phyloP scores from a whole-genome alignment of 1,140 invertebrate genomes.

The Leptopilina boulardi region DNA sequence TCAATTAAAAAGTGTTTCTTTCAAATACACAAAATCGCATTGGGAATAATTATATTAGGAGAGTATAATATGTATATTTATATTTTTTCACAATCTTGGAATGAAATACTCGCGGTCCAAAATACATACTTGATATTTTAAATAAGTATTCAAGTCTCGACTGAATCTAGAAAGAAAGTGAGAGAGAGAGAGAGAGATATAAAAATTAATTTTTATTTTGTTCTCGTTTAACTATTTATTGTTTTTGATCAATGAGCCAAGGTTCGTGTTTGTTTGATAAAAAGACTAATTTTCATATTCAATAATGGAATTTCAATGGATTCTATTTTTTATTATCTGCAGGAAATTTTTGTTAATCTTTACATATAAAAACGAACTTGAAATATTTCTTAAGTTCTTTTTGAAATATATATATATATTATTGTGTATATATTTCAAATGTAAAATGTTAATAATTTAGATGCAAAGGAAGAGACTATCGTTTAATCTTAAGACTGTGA shows the following conservation, averaged over 20 bases:
- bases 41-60: constrained; percentile 27
- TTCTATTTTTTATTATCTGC: too few species aligned
- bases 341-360: too few species aligned
- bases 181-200: too few species aligned
- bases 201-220: not conserved
- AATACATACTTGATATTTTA: not conserved
- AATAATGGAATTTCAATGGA: too few species aligned
- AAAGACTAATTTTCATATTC: not conserved
- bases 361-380: too few species aligned
- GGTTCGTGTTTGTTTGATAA: not conserved
- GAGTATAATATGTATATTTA: constrained; percentile 18
- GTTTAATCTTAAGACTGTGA: constrained; percentile 19
- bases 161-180: not conserved
- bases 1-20: constrained; percentile 55
- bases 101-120: constrained; percentile 2
- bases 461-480: not conserved
- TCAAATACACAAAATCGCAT: not conserved
- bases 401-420: not conserved
- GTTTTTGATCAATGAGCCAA: not conserved
- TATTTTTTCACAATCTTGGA: not conserved
- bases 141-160: not conserved
- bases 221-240: not conserved
- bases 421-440: not conserved
- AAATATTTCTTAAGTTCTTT: not conserved
- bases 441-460: not conserved